Evolutionary conservation across 2,113 vertebrate genomes (phyloP).

Genomic region (Callorhinus ursinus): DNA sequence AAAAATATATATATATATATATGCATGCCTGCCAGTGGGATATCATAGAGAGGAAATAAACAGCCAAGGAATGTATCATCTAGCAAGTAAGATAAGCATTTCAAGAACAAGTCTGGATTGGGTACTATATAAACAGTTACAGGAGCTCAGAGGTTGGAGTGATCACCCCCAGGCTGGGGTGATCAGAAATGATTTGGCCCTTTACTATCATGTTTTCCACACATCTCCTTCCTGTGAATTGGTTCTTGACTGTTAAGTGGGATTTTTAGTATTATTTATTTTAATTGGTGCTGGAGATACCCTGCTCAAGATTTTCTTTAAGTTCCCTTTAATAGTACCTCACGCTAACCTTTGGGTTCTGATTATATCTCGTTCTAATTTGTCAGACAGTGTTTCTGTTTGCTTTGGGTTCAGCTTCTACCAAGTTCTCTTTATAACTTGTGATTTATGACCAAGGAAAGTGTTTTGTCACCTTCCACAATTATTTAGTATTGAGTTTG

Average conservation of each 20-base stretch:
- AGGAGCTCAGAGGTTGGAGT: neutral
- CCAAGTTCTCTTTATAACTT: neutral
- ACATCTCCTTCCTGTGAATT: neutral
- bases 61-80: neutral
- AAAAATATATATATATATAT: neutral
- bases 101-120: neutral
- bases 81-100: neutral
- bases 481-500: neutral
- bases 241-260: neutral
- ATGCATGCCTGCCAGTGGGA: neutral
- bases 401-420: neutral
- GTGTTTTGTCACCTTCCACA: neutral
- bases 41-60: slow-evolving; percentile 1
- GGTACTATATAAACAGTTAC: neutral
- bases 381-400: neutral
- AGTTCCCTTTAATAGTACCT: neutral
- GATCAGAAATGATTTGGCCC: neutral
- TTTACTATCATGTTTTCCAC: neutral
- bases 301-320: neutral
- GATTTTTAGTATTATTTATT: neutral
- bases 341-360: neutral
- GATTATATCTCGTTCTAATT: neutral
- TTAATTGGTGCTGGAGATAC: neutral
- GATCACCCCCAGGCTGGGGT: neutral
- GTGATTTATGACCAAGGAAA: neutral